Percentiles rank a stretch among this genome's conserved stretches.
Evolutionary conservation across 2,113 vertebrate species (phyloP).

Genomic region (Urocitellus parryii): DNA sequence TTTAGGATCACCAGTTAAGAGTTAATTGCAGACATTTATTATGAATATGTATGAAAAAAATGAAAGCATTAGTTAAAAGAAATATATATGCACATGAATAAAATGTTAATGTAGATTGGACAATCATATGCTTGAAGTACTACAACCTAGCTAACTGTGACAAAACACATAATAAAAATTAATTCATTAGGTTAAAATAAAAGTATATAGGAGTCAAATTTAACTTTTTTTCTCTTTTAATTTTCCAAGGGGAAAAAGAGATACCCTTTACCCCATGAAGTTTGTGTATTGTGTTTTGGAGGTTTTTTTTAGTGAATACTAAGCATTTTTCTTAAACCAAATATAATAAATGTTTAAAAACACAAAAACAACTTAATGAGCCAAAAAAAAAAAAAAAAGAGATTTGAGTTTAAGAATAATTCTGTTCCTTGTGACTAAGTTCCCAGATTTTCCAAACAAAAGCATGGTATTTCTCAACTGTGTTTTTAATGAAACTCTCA

Average conservation of each 20-base stretch:
- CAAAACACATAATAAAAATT: constrained; percentile 16
- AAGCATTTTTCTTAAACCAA: neutral
- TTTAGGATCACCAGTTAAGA: neutral
- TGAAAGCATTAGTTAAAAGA: neutral
- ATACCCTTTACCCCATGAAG: accelerated
- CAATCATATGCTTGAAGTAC: neutral
- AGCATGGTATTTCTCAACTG: neutral
- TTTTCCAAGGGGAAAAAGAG: neutral
- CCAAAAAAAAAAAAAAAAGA: neutral
- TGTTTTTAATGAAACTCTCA: neutral
- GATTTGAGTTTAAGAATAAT: constrained; percentile 15
- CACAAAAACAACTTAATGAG: constrained; percentile 19
- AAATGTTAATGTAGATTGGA: neutral
- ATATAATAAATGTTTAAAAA: neutral
- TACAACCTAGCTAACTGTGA: neutral
- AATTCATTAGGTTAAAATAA: constrained; percentile 35
- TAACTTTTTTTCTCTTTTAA: neutral
- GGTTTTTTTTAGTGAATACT: neutral
- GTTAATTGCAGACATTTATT: neutral
- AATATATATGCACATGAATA: neutral
- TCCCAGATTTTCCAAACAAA: neutral
- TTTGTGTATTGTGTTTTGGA: neutral
- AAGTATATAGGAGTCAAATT: neutral
- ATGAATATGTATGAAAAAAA: constrained; percentile 53
- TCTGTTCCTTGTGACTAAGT: neutral